phyloP scores from a whole-genome alignment of 2,888 invertebrate genomes.

The Sesia bembeciformis region DNA sequence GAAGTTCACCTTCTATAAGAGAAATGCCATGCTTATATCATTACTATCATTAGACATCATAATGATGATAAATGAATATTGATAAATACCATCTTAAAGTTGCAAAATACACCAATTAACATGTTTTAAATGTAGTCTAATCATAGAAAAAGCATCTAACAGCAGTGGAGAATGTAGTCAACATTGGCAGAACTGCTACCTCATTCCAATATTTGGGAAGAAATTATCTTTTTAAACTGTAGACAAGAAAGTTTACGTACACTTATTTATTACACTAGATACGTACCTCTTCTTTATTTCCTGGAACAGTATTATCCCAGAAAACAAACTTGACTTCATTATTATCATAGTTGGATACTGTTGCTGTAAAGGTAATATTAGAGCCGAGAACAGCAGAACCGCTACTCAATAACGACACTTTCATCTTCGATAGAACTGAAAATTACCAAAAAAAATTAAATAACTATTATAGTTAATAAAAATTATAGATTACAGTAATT shows the following conservation, averaged over 20 bases:
- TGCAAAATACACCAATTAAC: too few species aligned
- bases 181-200: too few species aligned
- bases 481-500: not conserved
- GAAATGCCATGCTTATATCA: too few species aligned
- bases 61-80: too few species aligned
- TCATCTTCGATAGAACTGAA: slow-evolving; percentile 33
- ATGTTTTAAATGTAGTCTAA: too few species aligned
- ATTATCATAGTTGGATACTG: slow-evolving; percentile 60
- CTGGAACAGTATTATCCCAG: slow-evolving; percentile 74
- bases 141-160: too few species aligned
- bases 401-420: slow-evolving; percentile 73
- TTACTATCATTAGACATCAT: too few species aligned
- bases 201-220: too few species aligned
- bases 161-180: too few species aligned
- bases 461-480: not conserved
- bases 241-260: not conserved
- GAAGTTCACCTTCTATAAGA: too few species aligned
- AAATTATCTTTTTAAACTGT: too few species aligned
- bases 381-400: slow-evolving; percentile 83
- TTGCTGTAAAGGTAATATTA: slow-evolving; percentile 79
- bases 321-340: slow-evolving; percentile 69
- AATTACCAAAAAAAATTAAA: slow-evolving; percentile 2
- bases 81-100: too few species aligned
- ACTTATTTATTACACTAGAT: not conserved
- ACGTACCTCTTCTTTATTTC: slow-evolving; percentile 61